These are phyloP conservation scores for Chaetorhynchus papuensis DNA, from an alignment of 2,113 vertebrate species.

Conservation along the genomic window DNA sequence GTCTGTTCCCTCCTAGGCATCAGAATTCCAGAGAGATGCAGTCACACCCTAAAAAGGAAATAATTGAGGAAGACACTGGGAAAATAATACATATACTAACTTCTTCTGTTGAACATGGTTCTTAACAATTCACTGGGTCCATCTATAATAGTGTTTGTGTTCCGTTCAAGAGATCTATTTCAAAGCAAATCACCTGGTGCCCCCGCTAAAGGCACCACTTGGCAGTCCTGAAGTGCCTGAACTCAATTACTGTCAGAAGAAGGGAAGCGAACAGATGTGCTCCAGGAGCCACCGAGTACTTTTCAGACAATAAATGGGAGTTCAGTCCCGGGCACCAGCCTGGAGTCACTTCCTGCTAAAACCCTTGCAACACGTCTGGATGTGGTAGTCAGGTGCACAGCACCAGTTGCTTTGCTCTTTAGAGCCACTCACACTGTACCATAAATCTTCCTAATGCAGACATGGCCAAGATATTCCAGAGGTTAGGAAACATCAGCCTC, in stretches of 20 bases:
- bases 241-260: neutral
- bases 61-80: neutral
- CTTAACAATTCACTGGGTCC: neutral
- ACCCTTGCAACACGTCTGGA: neutral
- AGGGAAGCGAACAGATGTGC: neutral
- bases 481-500: neutral
- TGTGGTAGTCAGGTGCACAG: neutral
- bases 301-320: neutral
- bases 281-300: neutral
- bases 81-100: neutral
- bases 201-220: fast-evolving
- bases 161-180: neutral
- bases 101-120: neutral
- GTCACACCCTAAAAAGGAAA: neutral
- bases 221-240: neutral
- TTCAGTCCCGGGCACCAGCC: neutral
- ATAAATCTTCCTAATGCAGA: neutral
- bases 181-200: neutral
- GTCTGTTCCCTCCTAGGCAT: neutral
- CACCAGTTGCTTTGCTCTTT: neutral
- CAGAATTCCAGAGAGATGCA: neutral
- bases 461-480: neutral
- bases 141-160: neutral
- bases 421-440: neutral
- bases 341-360: neutral